These are phyloP conservation scores for Petaurus breviceps DNA, from an alignment of 2,113 vertebrate species.

Conservation along the genomic window DNA sequence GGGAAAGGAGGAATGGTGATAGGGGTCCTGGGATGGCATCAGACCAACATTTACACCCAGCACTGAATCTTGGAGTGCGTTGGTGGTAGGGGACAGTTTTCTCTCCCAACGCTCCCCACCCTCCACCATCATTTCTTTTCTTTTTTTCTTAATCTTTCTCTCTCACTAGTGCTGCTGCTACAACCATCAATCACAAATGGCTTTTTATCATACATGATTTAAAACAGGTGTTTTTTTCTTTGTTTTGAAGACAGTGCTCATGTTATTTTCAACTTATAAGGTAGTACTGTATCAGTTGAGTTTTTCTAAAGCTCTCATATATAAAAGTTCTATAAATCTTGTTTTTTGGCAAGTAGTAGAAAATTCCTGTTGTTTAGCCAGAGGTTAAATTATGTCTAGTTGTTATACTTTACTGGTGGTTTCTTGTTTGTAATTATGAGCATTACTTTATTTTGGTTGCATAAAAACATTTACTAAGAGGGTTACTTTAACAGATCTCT, in stretches of 20 bases:
- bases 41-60: background rate
- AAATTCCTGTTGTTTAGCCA: background rate
- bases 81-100: background rate
- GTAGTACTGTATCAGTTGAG: no score
- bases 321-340: background rate
- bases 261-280: background rate
- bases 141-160: background rate
- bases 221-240: background rate
- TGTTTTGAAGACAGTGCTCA: background rate
- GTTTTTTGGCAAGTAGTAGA: background rate
- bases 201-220: background rate
- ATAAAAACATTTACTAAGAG: background rate
- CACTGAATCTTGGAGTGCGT: background rate
- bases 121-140: background rate
- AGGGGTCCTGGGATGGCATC: background rate
- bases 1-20: background rate
- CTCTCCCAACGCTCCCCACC: background rate
- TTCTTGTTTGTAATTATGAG: background rate
- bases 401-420: background rate
- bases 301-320: background rate
- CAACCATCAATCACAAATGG: background rate
- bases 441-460: background rate
- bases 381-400: background rate
- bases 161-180: no score
- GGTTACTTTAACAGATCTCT: background rate